Percentiles rank a stretch among this genome's conserved stretches.
phyloP scores from a whole-genome alignment of 2,113 vertebrate species.

The Lamprotornis superbus region DNA sequence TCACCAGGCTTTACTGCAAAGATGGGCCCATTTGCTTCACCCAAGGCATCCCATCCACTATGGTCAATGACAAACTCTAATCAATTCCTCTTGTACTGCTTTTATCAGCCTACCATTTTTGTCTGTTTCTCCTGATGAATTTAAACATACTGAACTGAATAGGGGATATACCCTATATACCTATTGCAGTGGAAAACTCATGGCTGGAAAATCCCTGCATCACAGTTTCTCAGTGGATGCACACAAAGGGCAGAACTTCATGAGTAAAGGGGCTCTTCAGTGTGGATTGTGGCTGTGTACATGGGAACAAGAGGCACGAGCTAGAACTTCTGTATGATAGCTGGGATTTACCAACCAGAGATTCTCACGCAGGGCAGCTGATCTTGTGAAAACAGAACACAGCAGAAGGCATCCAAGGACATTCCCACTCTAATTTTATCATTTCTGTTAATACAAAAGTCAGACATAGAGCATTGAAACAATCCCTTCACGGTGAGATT shows the following conservation, averaged over 20 bases:
- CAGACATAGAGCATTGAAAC: background rate
- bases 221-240: background rate
- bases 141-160: background rate
- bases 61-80: background rate
- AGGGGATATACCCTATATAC: background rate
- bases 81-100: background rate
- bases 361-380: rapidly evolving
- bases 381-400: background rate
- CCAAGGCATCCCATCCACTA: background rate
- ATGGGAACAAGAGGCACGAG: background rate
- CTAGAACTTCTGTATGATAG: background rate
- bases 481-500: background rate
- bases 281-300: background rate
- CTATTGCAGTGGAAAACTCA: background rate
- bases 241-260: background rate
- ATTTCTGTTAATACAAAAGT: background rate
- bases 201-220: background rate
- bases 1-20: background rate
- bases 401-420: background rate
- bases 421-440: background rate
- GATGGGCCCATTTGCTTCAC: background rate
- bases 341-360: background rate
- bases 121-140: background rate
- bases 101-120: background rate
- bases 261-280: background rate